Evolutionary conservation across 2,797 vertebrate species (phyloP), one percentile per base, ranked within the genome.

Genomic region (Pangasius mekongensis): DNA sequence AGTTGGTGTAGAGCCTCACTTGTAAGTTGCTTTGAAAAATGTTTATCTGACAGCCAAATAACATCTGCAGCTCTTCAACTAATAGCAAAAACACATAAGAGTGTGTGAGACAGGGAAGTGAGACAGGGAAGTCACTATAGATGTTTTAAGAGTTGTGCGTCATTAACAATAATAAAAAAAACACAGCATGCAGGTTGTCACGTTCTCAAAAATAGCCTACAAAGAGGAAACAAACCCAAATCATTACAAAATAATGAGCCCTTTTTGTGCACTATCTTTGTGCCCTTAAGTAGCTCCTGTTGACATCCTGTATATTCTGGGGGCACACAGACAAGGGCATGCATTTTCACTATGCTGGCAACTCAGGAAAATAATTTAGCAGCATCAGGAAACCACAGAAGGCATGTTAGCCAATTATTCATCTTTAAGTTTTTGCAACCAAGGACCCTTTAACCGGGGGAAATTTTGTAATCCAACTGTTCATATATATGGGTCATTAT

Each of bases 71-170:
- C 64, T 69, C 30, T 84, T 11, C 27, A 22, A 18, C 33, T 69
- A 67, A 66, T 54, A 84, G 0, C 62, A 84, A 71, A 14, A 52
- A 36, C 52, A 58, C 4, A 14, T 20, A 5, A 52, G 78, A 20
- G 33, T 54, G 47, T 73, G 43, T 52, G 20, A 85, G 49, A 85
- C 36, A n/a, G 71, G 56, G 89, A 90, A 90, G 84, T 82, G 84
- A 90, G 87, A 90, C 52, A 87, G 49, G 80, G 91, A 91, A 91
- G 91, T 84, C 27, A 56, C n/a, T 54, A 62, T 2, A 64, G 27
- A 85, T 39, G 52, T 58, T 33, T 52, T 54, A 62, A 73, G 71
- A 90, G 82, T 66, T 74, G 78, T 85, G 71, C 20, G 36, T 83
- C 80, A 84, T 36, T 5, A 64, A 36, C 66, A 66, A 24, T 5